Percentiles rank a stretch among this genome's conserved stretches.
phyloP scores from a whole-genome alignment of 2,113 vertebrate genomes.

The Hylia prasina region DNA sequence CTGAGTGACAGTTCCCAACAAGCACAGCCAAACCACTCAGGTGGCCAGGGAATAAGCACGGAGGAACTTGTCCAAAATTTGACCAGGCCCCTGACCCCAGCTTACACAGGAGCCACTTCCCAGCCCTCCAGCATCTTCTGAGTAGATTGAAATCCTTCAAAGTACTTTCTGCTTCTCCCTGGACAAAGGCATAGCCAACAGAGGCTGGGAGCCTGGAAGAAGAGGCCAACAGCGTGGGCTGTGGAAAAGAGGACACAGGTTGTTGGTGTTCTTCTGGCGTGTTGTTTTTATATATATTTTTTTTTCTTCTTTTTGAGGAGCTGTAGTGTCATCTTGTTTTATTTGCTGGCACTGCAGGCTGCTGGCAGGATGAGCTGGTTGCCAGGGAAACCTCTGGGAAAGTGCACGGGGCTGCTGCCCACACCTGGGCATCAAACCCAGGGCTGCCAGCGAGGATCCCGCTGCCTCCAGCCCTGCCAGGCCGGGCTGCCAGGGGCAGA shows the following conservation, averaged over 20 bases:
- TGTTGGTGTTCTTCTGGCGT: rapidly evolving
- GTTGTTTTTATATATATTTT: neutral
- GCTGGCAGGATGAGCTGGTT: slow-evolving; percentile 59
- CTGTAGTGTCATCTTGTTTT: slow-evolving; percentile 5
- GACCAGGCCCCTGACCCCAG: neutral
- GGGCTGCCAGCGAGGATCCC: neutral
- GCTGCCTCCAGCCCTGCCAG: neutral
- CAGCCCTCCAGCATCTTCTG: neutral
- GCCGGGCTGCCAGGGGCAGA: rapidly evolving
- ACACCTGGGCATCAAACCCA: neutral
- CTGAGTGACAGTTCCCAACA: neutral
- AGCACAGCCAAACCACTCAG: rapidly evolving
- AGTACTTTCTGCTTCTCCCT: neutral
- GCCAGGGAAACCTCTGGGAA: slow-evolving; percentile 65
- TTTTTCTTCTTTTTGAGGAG: neutral
- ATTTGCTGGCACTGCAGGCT: slow-evolving; percentile 13
- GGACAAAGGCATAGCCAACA: neutral
- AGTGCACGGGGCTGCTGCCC: slow-evolving; percentile 29
- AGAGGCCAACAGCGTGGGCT: too few species aligned
- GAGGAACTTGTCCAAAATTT: neutral
- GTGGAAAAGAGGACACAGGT: too few species aligned
- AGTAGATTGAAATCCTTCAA: neutral
- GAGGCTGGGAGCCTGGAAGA: neutral
- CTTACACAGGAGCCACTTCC: neutral
- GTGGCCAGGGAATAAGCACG: rapidly evolving